Conservation (phyloP, 2,797 vertebrate species). For the Phrynocephalus forsythii region DNA sequence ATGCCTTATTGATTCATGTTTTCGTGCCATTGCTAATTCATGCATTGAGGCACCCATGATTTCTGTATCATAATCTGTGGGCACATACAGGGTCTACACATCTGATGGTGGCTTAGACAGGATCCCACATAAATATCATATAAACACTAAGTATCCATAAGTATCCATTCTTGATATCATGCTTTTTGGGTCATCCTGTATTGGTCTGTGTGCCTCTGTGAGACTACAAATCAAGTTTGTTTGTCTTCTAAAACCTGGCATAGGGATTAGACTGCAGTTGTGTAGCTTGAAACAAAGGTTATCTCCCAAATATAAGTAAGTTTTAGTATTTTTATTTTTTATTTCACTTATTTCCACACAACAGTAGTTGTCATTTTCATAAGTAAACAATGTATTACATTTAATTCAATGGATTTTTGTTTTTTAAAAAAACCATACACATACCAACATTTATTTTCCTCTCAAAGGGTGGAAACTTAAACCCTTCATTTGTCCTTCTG, state of each 20-base stretch:
- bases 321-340: conserved; percentile 20
- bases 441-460: not conserved
- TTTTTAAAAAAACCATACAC: not conserved
- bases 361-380: not conserved
- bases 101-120: no score
- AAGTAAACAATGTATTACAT: conserved; percentile 19
- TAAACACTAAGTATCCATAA: no score
- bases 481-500: not conserved
- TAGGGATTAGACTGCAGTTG: not conserved
- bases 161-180: no score
- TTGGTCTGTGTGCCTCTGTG: not conserved
- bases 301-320: not conserved
- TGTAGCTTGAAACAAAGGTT: not conserved
- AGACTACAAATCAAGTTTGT: not conserved
- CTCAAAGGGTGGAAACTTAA: not conserved
- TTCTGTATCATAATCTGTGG: no score
- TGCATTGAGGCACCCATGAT: no score
- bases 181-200: not conserved
- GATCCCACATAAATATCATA: no score
- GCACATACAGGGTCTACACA: no score
- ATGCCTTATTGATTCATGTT: no score
- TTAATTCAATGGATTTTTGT: conserved; percentile 2
- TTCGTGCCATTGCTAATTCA: no score
- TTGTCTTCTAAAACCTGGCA: not conserved
- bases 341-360: conserved; percentile 23